Evolutionary conservation across 2,797 vertebrate genomes (phyloP).

Genomic region (Fistularia commersonii): DNA sequence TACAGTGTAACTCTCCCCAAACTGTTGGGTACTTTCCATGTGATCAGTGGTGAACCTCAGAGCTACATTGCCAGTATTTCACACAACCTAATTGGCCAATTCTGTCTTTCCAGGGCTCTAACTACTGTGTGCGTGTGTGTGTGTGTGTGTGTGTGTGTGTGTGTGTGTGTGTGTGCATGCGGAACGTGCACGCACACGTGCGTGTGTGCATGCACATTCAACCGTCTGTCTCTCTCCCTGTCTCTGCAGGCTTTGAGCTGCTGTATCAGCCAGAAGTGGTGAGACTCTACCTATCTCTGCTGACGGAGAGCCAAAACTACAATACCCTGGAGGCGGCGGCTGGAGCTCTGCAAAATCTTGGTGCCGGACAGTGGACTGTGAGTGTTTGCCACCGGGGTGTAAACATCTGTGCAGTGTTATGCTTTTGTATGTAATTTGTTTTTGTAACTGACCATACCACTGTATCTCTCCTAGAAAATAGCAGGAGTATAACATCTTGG

Average conservation of each 20-base stretch:
- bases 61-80: constrained; percentile 18
- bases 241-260: constrained; percentile 85
- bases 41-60: constrained; percentile 12
- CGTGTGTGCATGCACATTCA: no score
- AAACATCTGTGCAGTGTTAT: background rate
- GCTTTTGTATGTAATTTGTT: no score
- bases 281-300: constrained; percentile 93
- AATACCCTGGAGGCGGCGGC: constrained; percentile 97
- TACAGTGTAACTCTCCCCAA: no score
- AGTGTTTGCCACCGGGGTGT: constrained; percentile 52
- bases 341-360: constrained; percentile 97
- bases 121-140: constrained; percentile 10
- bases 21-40: background rate
- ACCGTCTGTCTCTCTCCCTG: background rate
- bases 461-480: background rate
- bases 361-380: constrained; percentile 95
- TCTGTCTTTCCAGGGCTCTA: constrained; percentile 30
- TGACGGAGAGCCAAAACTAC: constrained; percentile 96
- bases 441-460: background rate
- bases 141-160: constrained; percentile 13
- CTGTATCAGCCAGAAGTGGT: constrained; percentile 98
- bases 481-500: background rate
- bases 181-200: no score
- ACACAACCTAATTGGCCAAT: constrained; percentile 34
- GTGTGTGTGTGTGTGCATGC: no score